Conservation (phyloP, 2,888 invertebrate species). For the Tetragnatha montana region DNA sequence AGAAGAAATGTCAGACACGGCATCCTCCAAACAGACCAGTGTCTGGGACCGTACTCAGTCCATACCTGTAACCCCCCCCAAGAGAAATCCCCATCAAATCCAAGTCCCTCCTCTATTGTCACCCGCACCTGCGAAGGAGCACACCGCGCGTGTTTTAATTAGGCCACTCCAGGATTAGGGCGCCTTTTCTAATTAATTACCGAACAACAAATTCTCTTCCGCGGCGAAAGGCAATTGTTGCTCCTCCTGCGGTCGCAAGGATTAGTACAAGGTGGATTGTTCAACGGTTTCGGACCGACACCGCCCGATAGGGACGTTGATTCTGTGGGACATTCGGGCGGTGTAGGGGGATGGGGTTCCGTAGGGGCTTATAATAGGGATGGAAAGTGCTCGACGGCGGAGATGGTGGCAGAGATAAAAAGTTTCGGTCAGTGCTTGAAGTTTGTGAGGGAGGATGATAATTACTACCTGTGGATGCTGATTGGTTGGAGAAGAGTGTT, state of each 20-base stretch:
- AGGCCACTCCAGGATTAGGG: conserved; percentile 27
- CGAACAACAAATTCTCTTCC: conserved; percentile 41
- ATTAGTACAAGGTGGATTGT: too few relatives aligned
- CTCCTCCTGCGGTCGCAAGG: too few relatives aligned
- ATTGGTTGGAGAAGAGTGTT: too few relatives aligned
- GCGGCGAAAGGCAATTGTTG: conserved; percentile 44
- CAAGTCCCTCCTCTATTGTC: not conserved
- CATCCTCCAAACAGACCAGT: too few relatives aligned
- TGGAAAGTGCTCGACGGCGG: not conserved
- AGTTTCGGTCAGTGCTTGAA: too few relatives aligned
- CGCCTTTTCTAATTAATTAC: conserved; percentile 45
- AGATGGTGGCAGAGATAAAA: not conserved
- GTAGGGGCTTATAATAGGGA: not conserved
- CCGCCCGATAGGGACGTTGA: not conserved
- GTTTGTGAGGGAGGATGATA: too few relatives aligned
- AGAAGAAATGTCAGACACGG: too few relatives aligned
- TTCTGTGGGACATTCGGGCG: not conserved
- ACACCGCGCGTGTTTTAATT: conserved; percentile 29
- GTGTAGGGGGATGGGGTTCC: not conserved
- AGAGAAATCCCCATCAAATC: too few relatives aligned
- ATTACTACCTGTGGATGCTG: too few relatives aligned
- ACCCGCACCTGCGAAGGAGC: conserved; percentile 4
- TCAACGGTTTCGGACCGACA: too few relatives aligned
- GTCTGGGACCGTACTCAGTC: too few relatives aligned
- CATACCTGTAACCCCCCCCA: too few relatives aligned